phyloP scores from a whole-genome alignment of 2,797 vertebrate species.

The Chromobotia macracanthus region DNA sequence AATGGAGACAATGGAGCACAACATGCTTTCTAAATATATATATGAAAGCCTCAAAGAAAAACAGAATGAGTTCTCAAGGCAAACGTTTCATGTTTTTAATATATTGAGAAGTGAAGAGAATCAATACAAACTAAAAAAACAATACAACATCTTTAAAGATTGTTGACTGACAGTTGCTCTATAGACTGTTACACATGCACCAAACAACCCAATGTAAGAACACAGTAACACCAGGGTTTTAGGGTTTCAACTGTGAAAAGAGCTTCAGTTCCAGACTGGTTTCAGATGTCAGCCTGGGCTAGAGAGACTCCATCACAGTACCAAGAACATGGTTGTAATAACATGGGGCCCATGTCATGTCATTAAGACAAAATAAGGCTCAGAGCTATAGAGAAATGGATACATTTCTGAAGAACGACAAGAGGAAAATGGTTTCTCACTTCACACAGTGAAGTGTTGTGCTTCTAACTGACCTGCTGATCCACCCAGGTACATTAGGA shows the following conservation, averaged over 20 bases:
- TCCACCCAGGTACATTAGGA: constrained; percentile 7
- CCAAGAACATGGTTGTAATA: constrained; percentile 39
- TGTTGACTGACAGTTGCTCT: background rate
- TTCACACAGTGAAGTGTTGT: background rate
- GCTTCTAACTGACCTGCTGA: constrained; percentile 34
- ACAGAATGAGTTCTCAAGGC: too few relatives aligned
- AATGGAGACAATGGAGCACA: background rate
- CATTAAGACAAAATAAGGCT: background rate
- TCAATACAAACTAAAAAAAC: background rate
- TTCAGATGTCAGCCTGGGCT: constrained; percentile 25
- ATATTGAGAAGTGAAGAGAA: background rate
- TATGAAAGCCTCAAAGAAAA: background rate
- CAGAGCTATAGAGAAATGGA: background rate
- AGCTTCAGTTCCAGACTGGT: background rate
- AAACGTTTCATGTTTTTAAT: background rate
- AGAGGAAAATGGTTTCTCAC: constrained; percentile 1
- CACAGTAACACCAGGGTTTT: background rate
- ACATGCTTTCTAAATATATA: background rate
- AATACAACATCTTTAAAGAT: background rate
- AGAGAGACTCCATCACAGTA: background rate
- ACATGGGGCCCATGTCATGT: constrained; percentile 13
- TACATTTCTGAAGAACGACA: constrained; percentile 11
- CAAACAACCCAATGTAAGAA: background rate
- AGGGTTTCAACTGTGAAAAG: background rate
- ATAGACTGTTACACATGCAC: background rate